Evolutionary conservation across 2,888 invertebrate genomes (phyloP), one percentile per base, ranked within the genome.

Genomic region (Oscheius sp.): DNA sequence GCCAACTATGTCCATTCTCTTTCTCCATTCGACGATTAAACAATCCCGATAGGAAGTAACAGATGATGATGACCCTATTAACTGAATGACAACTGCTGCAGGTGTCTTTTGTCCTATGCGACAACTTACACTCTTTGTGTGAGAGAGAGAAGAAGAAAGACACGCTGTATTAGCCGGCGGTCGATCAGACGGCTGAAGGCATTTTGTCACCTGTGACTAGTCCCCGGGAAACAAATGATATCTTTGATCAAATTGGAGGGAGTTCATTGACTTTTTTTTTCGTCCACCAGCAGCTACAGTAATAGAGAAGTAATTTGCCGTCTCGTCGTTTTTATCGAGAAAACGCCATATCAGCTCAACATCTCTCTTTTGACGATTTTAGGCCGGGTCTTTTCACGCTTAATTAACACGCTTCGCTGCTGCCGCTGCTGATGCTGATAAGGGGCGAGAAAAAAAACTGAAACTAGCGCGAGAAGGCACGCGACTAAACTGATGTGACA

Each of bases 81-180:
- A 24, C 47, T 9, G 45, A 8, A 14, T n/a, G 57, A 57, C 57
- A 57, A 44, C 59, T 59, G 59, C 14, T 44, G 44, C 28, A 59
- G 59, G 59, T 59, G 59, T 20, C 59, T 59, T 41, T 59, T 41
- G 59, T 17, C 44, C 28, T 44, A n/a, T 41, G 44, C 26, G 59
- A 57, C 41, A 57, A 57, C 57, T 54, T 54, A 54, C 54, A 54
- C n/a, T n/a, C n/a, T n/a, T n/a, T n/a, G n/a, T n/a, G n/a, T n/a
- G n/a, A 32, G 32, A 6, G 54, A 36, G 33, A 54, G 33, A 54
- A 54, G 54, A 47, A 17, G 51, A n/a, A n/a, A n/a, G 54, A 54
- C 54, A 54, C 54, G 54, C 20, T 54, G 54, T 54, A 54, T 33
- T 28, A 64, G 49, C 17, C 22, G 30, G 9, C 50, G 20, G 50